These are phyloP conservation scores for Drosophila kuntzei DNA, from an alignment of 2,888 invertebrate species.

Conservation along the genomic window DNA sequence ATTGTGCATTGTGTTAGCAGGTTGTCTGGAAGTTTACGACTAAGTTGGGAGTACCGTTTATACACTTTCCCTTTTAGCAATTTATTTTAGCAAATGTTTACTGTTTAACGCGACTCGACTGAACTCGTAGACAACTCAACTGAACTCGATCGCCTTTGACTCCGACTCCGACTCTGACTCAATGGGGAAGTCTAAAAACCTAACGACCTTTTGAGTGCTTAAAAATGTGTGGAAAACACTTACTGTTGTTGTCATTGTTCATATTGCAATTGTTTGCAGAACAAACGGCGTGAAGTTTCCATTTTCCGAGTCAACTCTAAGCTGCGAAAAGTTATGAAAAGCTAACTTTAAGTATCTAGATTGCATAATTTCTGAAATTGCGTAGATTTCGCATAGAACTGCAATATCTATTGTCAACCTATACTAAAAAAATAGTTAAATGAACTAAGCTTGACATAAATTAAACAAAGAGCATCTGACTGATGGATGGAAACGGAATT, in stretches of 20 bases:
- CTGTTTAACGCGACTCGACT: constrained; percentile 18
- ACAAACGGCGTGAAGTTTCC: constrained; percentile 26
- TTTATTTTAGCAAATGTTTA: constrained; percentile 59
- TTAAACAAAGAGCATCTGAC: background rate
- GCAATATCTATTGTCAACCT: background rate
- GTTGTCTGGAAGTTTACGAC: constrained; percentile 21
- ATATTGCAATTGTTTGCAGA: constrained; percentile 36
- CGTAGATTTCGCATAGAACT: background rate
- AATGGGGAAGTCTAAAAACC: constrained; percentile 6
- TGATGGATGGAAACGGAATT: background rate
- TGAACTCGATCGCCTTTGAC: constrained; percentile 24
- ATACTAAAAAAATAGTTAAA: background rate
- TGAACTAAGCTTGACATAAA: background rate
- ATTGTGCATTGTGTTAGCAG: constrained; percentile 26
- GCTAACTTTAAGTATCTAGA: constrained; percentile 2
- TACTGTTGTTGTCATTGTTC: constrained; percentile 14
- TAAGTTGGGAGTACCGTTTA: background rate
- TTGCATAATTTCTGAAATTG: constrained; percentile 20
- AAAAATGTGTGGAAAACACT: constrained; percentile 33
- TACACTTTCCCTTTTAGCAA: constrained; percentile 71
- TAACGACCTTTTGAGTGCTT: constrained; percentile 6
- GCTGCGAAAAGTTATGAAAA: constrained; percentile 22
- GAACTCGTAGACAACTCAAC: constrained; percentile 19
- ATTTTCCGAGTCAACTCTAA: constrained; percentile 21
- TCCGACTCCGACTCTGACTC: background rate